A percentile compares a stretch with the other conserved stretches of the same genome.
Evolutionary conservation across 2,797 vertebrate species (phyloP).

Genomic region (Crocodylus rhombifer): DNA sequence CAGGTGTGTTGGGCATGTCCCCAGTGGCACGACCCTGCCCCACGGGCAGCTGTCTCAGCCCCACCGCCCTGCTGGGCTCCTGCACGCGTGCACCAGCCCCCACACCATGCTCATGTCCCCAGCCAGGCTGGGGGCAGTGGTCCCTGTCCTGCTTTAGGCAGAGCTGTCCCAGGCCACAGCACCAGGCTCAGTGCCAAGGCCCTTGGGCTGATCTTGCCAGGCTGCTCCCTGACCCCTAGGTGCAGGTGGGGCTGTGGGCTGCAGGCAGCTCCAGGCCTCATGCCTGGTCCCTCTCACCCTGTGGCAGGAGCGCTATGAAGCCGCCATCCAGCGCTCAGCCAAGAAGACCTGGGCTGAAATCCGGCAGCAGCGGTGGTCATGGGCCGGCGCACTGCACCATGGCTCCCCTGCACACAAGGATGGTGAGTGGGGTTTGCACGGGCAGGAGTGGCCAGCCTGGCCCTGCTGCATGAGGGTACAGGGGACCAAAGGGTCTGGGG

Average conservation of each 20-base stretch:
- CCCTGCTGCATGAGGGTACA: not conserved
- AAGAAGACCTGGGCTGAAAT: conserved; percentile 99
- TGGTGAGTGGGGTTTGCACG: conserved; percentile 75
- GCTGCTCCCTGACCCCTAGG: rapidly evolving
- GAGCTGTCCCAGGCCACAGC: rapidly evolving
- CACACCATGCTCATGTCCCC: no score
- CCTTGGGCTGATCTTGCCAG: rapidly evolving
- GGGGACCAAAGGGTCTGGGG: not conserved
- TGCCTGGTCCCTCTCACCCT: not conserved
- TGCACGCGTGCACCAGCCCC: no score
- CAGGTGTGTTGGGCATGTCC: no score
- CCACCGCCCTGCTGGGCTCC: not conserved
- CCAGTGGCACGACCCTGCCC: not conserved
- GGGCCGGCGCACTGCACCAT: conserved; percentile 91
- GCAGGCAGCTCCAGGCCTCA: not conserved
- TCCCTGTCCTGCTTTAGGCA: no score
- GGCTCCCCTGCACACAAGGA: conserved; percentile 84
- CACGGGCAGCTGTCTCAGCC: not conserved
- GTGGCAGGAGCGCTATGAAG: conserved; percentile 93
- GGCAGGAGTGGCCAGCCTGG: rapidly evolving
- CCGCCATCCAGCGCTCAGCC: conserved; percentile 91
- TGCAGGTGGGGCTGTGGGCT: not conserved
- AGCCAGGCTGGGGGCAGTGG: no score
- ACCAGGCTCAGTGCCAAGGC: rapidly evolving
- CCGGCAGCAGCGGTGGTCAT: conserved; percentile 96